A percentile compares a stretch with the other conserved stretches of the same genome.
Evolutionary conservation across 2,888 invertebrate genomes (phyloP).

Genomic region (Amphiduros pacificus): DNA sequence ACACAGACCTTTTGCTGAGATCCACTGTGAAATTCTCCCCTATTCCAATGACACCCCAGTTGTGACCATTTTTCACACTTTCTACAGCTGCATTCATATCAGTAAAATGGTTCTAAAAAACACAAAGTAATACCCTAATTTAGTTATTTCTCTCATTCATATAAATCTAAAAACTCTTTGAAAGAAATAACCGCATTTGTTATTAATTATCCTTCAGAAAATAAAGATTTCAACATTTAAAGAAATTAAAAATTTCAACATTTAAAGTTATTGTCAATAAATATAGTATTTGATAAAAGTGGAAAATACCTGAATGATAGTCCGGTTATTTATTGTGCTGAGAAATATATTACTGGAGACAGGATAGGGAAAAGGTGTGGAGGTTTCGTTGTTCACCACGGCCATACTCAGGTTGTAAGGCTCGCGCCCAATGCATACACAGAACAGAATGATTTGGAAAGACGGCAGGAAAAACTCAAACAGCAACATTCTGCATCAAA

Average conservation of each 20-base stretch:
- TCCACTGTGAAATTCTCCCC: conserved; percentile 86
- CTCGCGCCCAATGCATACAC: conserved; percentile 71
- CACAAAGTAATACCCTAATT: conserved; percentile 8
- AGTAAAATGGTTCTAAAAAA: conserved; percentile 12
- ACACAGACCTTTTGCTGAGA: conserved; percentile 84
- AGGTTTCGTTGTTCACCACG: conserved; percentile 83
- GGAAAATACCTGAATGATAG: not conserved
- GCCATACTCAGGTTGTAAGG: conserved; percentile 74
- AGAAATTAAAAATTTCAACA: no score
- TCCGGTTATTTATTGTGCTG: not conserved
- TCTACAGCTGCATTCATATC: conserved; percentile 68
- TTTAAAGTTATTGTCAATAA: no score
- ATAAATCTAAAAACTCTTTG: no score
- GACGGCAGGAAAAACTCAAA: conserved; percentile 93
- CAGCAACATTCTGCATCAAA: conserved; percentile 70
- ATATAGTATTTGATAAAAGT: no score
- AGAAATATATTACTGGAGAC: no score
- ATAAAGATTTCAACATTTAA: no score
- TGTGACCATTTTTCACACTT: conserved; percentile 76
- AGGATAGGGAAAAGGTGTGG: no score
- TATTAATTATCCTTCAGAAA: no score
- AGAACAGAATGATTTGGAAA: conserved; percentile 91
- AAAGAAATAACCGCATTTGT: no score
- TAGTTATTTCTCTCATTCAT: no score
- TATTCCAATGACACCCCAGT: conserved; percentile 88